Conservation (phyloP, 2,888 invertebrate genomes). For the Tetramorium bicarinatum region DNA sequence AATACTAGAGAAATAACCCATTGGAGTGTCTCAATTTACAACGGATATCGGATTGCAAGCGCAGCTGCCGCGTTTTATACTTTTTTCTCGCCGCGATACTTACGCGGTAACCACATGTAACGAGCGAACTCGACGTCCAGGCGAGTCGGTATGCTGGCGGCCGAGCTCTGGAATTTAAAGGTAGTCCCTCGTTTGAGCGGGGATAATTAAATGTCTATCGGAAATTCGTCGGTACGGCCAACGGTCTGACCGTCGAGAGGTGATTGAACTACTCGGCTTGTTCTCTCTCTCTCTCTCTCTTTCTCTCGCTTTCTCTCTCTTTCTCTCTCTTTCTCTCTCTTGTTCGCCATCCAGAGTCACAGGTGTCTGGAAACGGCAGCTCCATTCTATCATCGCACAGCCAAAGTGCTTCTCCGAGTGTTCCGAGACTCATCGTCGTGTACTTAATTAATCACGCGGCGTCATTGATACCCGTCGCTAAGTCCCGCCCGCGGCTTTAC, state of each 20-base stretch:
- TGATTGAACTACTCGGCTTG: constrained; percentile 71
- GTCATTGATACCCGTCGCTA: constrained; percentile 58
- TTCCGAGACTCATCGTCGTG: constrained; percentile 63
- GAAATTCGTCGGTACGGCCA: constrained; percentile 67
- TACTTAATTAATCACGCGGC: constrained; percentile 74
- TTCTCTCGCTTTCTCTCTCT: neutral
- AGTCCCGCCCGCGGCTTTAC: constrained; percentile 22
- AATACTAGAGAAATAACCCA: constrained; percentile 28
- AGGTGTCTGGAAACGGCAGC: constrained; percentile 74
- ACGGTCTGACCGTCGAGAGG: constrained; percentile 62
- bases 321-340: constrained; percentile 14
- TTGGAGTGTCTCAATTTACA: constrained; percentile 36
- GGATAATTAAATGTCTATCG: constrained; percentile 76
- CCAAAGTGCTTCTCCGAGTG: constrained; percentile 64
- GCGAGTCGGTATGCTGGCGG: constrained; percentile 45
- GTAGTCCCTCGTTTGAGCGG: constrained; percentile 58
- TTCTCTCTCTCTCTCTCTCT: constrained; percentile 14
- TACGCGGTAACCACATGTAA: constrained; percentile 52
- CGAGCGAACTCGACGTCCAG: constrained; percentile 15
- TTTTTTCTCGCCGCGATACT: constrained; percentile 17
- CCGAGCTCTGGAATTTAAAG: constrained; percentile 68
- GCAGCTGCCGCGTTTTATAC: neutral
- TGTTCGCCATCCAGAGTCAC: constrained; percentile 72
- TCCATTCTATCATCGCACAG: constrained; percentile 70
- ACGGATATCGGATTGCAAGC: constrained; percentile 54